phyloP scores from a whole-genome alignment of 2,797 vertebrate species.

The Merluccius polli region DNA sequence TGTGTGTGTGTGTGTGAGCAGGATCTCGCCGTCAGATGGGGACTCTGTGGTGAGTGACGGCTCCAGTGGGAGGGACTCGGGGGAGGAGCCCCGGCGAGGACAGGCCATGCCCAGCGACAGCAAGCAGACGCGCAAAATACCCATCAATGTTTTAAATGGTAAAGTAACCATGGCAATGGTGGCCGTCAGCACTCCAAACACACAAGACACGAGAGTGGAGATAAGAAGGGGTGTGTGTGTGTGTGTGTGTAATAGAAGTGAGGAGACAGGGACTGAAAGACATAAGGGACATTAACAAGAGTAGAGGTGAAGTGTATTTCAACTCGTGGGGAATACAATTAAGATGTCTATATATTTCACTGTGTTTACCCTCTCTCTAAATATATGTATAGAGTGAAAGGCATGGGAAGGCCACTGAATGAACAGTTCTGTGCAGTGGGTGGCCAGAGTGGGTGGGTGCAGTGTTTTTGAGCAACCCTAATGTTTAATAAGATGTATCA shows the following conservation, averaged over 20 bases:
- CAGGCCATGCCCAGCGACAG: constrained; percentile 66
- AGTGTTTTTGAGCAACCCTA: neutral
- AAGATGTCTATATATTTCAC: neutral
- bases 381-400: neutral
- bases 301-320: neutral
- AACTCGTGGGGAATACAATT: neutral
- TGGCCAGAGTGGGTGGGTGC: constrained; percentile 6
- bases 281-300: neutral
- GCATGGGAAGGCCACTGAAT: neutral
- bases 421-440: neutral
- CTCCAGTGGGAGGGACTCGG: constrained; percentile 84
- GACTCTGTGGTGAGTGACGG: constrained; percentile 89
- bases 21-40: constrained; percentile 90
- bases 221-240: neutral
- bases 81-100: constrained; percentile 78
- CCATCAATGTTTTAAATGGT: constrained; percentile 79
- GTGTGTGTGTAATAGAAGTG: neutral
- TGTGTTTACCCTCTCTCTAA: neutral
- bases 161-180: constrained; percentile 58
- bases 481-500: neutral
- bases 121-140: constrained; percentile 76
- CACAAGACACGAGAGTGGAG: neutral
- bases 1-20: constrained; percentile 50
- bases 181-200: neutral
- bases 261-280: constrained; percentile 25